These are phyloP conservation scores for Eupithecia vulgata DNA, from an alignment of 2,888 invertebrate species.

Conservation along the genomic window DNA sequence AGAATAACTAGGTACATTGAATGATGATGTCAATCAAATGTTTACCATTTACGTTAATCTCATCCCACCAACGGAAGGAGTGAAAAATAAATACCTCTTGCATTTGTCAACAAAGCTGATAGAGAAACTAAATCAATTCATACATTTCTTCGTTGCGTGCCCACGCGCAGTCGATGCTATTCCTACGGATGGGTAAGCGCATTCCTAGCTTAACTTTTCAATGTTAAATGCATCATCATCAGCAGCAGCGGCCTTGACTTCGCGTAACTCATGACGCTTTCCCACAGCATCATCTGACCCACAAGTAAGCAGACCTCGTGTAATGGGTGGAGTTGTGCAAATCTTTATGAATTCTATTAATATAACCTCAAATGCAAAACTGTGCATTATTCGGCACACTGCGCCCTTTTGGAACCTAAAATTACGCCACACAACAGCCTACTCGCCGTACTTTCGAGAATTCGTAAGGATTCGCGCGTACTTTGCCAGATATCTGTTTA, in stretches of 20 bases:
- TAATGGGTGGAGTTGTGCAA: not conserved
- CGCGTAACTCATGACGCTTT: no score
- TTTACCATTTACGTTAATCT: not conserved
- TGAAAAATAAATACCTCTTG: not conserved
- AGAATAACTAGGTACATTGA: no score
- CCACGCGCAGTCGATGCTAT: conserved; percentile 27
- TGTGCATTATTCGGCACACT: no score
- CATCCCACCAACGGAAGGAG: not conserved
- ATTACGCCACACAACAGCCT: no score
- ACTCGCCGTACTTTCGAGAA: no score
- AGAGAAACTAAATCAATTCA: conserved; percentile 41
- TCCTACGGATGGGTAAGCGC: conserved; percentile 19
- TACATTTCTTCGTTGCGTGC: conserved; percentile 28
- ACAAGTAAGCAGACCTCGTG: not conserved
- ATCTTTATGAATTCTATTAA: no score
- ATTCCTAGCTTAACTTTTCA: conserved; percentile 26
- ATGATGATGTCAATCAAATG: no score
- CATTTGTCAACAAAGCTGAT: conserved; percentile 22
- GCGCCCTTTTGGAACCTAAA: no score
- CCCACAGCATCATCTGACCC: not conserved
- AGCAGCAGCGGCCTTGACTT: no score
- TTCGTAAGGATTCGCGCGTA: no score
- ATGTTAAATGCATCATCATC: conserved; percentile 3
- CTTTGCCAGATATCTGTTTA: no score
- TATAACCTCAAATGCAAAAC: no score